phyloP scores from a whole-genome alignment of 2,888 invertebrate genomes.

The Margaritifera margaritifera region DNA sequence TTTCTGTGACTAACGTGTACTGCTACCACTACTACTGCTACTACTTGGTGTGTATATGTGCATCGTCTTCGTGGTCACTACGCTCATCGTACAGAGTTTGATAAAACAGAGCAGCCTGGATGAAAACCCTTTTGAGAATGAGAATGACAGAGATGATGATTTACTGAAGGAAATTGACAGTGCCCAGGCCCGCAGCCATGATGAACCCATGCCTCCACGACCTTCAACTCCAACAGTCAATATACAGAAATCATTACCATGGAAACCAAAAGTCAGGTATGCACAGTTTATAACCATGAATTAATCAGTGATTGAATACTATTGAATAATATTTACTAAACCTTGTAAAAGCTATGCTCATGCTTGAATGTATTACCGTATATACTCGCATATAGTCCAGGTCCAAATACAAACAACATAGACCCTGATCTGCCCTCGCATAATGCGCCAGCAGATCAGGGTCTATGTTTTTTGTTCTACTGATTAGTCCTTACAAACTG shows the following conservation, averaged over 20 bases:
- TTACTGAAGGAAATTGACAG: slow-evolving; percentile 85
- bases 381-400: no score
- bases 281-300: neutral
- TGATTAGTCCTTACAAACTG: no score
- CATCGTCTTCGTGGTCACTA: slow-evolving; percentile 35
- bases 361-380: no score
- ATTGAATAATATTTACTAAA: no score
- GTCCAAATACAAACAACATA: no score
- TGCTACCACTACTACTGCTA: slow-evolving; percentile 9
- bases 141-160: slow-evolving; percentile 77
- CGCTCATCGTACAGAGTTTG: slow-evolving; percentile 75
- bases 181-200: slow-evolving; percentile 91
- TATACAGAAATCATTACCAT: slow-evolving; percentile 82
- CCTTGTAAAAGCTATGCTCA: no score
- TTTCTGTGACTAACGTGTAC: slow-evolving; percentile 24
- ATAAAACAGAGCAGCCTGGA: slow-evolving; percentile 96
- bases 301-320: no score
- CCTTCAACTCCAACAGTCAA: slow-evolving; percentile 77
- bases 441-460: no score
- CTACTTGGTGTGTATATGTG: slow-evolving; percentile 30
- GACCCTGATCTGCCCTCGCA: no score
- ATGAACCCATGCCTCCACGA: slow-evolving; percentile 76
- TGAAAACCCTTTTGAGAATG: slow-evolving; percentile 83
- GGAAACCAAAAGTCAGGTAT: slow-evolving; percentile 91
- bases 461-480: no score